These are phyloP conservation scores for Calameuta idolon DNA, from an alignment of 2,888 invertebrate genomes.

Conservation along the genomic window DNA sequence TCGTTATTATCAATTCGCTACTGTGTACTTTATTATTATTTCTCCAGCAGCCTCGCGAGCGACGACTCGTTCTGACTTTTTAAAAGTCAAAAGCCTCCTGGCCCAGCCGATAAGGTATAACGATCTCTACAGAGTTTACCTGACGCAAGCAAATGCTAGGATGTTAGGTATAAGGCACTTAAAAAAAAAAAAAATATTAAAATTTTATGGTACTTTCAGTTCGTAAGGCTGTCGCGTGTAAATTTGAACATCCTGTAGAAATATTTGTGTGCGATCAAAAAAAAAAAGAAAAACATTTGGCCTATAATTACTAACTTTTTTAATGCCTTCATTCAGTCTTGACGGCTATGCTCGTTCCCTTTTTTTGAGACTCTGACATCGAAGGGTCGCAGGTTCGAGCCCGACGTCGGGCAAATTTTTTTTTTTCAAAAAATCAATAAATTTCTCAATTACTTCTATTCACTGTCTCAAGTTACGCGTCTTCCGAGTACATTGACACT, in stretches of 20 bases:
- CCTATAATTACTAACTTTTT: too few relatives aligned
- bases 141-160: too few relatives aligned
- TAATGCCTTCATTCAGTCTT: too few relatives aligned
- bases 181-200: too few relatives aligned
- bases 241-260: too few relatives aligned
- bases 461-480: background rate
- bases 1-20: background rate
- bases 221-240: too few relatives aligned
- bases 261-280: too few relatives aligned
- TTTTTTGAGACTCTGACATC: background rate
- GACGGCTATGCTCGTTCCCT: too few relatives aligned
- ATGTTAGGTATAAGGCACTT: too few relatives aligned
- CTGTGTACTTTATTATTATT: background rate
- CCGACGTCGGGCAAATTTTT: background rate
- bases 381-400: conserved; percentile 1
- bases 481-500: background rate
- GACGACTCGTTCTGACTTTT: background rate
- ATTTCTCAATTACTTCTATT: background rate
- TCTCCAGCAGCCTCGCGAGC: background rate
- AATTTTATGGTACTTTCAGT: too few relatives aligned
- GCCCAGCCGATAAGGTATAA: background rate
- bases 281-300: too few relatives aligned
- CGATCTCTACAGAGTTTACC: too few relatives aligned
- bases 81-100: background rate
- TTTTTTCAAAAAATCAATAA: background rate